Evolutionary conservation across 2,797 vertebrate species (phyloP).

Genomic region (Carcharodon carcharias): DNA sequence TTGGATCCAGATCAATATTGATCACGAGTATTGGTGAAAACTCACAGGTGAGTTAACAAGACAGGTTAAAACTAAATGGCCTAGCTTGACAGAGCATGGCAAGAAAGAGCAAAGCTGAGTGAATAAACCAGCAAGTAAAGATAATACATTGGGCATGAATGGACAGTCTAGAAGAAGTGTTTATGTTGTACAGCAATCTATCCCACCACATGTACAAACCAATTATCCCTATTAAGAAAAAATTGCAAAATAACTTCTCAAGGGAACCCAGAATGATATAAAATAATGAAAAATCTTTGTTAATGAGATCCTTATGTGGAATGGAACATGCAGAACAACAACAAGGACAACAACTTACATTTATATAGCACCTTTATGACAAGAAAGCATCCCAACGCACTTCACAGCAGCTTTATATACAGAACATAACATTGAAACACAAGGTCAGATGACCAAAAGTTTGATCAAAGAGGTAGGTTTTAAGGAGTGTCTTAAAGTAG

Average conservation of each 20-base stretch:
- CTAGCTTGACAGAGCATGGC: neutral
- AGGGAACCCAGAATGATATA: neutral
- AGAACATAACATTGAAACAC: neutral
- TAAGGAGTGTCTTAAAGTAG: neutral
- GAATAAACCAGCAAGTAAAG: neutral
- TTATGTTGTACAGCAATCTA: neutral
- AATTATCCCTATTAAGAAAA: neutral
- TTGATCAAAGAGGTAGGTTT: neutral
- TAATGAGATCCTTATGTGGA: neutral
- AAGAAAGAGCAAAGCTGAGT: neutral
- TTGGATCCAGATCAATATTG: neutral
- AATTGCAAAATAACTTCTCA: neutral
- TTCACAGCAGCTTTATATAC: neutral
- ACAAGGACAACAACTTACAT: neutral
- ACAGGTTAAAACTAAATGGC: neutral
- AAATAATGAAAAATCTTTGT: neutral
- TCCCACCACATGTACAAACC: neutral
- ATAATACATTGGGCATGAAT: neutral
- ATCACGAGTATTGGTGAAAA: neutral
- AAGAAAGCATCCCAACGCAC: neutral
- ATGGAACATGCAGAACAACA: neutral
- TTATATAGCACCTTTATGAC: neutral
- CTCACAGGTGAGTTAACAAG: conserved; percentile 5
- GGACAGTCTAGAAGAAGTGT: neutral
- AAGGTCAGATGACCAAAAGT: neutral